Base-by-base conservation (phyloP, 2,888 invertebrate genomes). In the Nowickia ferox region DNA sequence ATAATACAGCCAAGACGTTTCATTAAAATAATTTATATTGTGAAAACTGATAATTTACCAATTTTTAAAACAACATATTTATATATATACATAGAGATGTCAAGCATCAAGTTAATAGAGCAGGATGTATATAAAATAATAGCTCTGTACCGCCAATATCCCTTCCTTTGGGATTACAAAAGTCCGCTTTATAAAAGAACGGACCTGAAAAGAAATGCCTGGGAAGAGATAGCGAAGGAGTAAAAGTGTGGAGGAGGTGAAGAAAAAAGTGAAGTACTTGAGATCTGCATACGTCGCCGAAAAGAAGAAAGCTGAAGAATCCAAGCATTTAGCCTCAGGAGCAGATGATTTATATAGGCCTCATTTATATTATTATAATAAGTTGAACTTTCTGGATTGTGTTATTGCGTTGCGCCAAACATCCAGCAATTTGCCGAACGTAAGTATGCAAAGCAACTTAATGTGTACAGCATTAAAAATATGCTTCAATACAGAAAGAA, bases 321-420 rank as follows among this genome's bases (percentile, higher is more conserved):
- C 66, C n/a, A 68, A 68, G 30, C 9, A 44, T n/a, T 68, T 38
- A 13, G 51, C 38, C n/a, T 38, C 51, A 51, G 51, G n/a, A 51
- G 51, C 51, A 51, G 68, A 68, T 51, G 68, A 66, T 48, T 13
- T 66, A 15, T 48, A 66, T n/a, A 66, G n/a, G 13, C 66, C 66
- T 22, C 48, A 66, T 10, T n/a, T 66, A 2, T 66, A 42, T 22
- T 46, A 66, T 66, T 66, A 66, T 48, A 30, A 46, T 11, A 51
- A 51, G 3, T 51, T 68, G 9, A 44, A 17, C 5, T 68, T 68
- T 51, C 48, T 66, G 6, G 66, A 66, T 48, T 22, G 44, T 30
- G 66, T 48, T 15, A n/a, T n/a, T n/a, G n/a, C n/a, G n/a, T n/a
- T n/a, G n/a, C n/a, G n/a, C n/a, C n/a, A n/a, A n/a, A n/a, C n/a